Conservation (phyloP, 2,113 vertebrate genomes). For the Calyptommatus sinebrachiatus region DNA sequence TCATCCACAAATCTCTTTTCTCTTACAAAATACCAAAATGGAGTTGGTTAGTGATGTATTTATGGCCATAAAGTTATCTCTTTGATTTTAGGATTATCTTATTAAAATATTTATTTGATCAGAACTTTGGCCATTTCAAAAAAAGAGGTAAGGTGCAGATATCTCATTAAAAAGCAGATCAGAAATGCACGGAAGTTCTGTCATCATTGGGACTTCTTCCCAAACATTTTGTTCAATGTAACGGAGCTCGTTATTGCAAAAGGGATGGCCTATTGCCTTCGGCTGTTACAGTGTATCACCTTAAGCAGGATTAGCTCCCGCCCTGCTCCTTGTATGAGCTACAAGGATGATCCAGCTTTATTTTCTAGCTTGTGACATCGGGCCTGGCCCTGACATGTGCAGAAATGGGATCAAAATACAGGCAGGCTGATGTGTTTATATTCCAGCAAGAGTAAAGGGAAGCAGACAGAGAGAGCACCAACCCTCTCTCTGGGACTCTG, state of each 20-base stretch:
- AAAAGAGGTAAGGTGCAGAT: too few species aligned
- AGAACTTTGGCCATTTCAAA: too few species aligned
- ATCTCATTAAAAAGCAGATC: background rate
- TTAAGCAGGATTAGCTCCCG: constrained; percentile 20
- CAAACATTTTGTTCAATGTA: background rate
- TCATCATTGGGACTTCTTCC: background rate
- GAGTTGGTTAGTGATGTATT: background rate
- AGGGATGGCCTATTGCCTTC: constrained; percentile 16
- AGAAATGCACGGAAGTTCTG: background rate
- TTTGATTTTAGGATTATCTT: background rate
- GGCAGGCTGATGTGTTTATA: constrained; percentile 45
- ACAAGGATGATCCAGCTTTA: constrained; percentile 44
- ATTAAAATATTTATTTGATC: too few species aligned
- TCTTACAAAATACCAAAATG: too few species aligned
- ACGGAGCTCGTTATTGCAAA: constrained; percentile 10
- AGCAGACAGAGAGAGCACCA: constrained; percentile 39
- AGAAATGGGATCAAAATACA: background rate
- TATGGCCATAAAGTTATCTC: background rate
- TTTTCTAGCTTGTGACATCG: constrained; percentile 47
- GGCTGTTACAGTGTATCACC: background rate
- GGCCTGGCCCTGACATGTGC: constrained; percentile 35
- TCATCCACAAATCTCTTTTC: too few species aligned
- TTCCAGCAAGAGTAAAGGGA: constrained; percentile 41
- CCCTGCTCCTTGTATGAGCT: constrained; percentile 7
- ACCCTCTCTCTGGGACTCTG: constrained; percentile 36